A percentile compares a stretch with the other conserved stretches of the same genome.
phyloP scores from a whole-genome alignment of 53 echinoderm and acorn worm genomes.

The Stichopus horrens region DNA sequence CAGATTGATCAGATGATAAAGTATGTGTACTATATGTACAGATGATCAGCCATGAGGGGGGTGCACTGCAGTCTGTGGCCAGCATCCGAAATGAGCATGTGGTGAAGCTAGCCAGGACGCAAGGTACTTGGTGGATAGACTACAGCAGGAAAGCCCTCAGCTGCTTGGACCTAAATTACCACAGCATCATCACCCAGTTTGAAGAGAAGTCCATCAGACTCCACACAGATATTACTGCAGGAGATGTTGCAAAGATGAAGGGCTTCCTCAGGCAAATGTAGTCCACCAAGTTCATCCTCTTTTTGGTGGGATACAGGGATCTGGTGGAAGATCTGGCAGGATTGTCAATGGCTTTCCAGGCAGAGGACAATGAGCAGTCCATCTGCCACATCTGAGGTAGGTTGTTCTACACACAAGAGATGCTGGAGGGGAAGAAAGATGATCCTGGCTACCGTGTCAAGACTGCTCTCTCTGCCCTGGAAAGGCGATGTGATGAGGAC shows the following conservation, averaged over 20 bases:
- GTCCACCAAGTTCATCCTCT: constrained; percentile 3
- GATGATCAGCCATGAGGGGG: constrained; percentile 49
- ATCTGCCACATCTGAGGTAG: neutral
- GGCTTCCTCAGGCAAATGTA: constrained; percentile 39
- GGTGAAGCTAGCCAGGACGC: constrained; percentile 45
- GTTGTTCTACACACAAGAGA: neutral
- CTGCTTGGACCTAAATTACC: constrained; percentile 16
- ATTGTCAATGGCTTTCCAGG: constrained; percentile 15
- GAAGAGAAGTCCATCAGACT: constrained; percentile 43
- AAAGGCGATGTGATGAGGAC: neutral
- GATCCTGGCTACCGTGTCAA: neutral
- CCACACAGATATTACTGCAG: constrained; percentile 6
- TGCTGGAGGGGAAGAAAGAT: constrained; percentile 18
- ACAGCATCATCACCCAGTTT: constrained; percentile 35
- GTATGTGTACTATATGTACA: constrained; percentile 49
- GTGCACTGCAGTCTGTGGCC: constrained; percentile 48
- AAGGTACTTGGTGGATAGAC: constrained; percentile 53
- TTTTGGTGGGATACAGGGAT: constrained; percentile 8
- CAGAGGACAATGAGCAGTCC: neutral
- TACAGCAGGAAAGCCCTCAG: constrained; percentile 50
- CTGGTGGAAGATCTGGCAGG: constrained; percentile 16
- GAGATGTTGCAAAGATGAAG: constrained; percentile 64
- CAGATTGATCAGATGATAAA: constrained; percentile 50
- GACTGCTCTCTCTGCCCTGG: neutral
- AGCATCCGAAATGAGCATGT: constrained; percentile 30